A percentile compares a stretch with the other conserved stretches of the same genome.
These are phyloP conservation scores for Rhinoraja longicauda DNA, from an alignment of 2,797 vertebrate genomes.

Conservation along the genomic window DNA sequence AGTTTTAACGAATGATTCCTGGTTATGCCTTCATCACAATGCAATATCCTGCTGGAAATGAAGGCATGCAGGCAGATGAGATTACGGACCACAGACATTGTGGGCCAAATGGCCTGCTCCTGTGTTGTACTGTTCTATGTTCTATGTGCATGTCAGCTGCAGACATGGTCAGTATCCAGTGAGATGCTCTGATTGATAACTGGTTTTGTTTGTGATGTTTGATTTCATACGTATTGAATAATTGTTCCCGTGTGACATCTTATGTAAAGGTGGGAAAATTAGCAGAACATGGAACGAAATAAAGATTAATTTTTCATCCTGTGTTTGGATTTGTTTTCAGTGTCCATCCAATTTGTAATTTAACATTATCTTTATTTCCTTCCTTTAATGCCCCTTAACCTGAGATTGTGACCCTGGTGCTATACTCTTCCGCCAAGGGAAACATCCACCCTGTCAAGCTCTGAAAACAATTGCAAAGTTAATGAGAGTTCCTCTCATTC, in stretches of 20 bases:
- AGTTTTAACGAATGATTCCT: not conserved
- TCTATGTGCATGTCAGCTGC: not conserved
- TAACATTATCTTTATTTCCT: no score
- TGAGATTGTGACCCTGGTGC: no score
- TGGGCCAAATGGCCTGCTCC: no score
- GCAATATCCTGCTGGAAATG: not conserved
- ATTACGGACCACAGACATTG: no score
- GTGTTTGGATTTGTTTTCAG: no score
- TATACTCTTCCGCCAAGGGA: no score
- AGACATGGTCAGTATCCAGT: not conserved
- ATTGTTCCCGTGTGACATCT: not conserved
- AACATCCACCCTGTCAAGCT: no score
- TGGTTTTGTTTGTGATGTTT: not conserved
- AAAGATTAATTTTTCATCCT: not conserved
- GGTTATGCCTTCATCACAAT: not conserved
- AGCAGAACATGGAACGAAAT: not conserved
- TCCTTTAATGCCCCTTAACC: no score
- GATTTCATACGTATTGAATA: not conserved
- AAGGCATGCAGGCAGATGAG: not conserved
- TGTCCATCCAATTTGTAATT: no score
- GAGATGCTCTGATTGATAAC: not conserved
- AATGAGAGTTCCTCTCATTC: no score
- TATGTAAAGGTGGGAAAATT: not conserved
- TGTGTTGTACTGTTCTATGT: not conserved
- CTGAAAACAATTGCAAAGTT: no score